These are phyloP conservation scores for Coenobita brevimanus DNA, from an alignment of 1,140 invertebrate genomes.

Conservation along the genomic window DNA sequence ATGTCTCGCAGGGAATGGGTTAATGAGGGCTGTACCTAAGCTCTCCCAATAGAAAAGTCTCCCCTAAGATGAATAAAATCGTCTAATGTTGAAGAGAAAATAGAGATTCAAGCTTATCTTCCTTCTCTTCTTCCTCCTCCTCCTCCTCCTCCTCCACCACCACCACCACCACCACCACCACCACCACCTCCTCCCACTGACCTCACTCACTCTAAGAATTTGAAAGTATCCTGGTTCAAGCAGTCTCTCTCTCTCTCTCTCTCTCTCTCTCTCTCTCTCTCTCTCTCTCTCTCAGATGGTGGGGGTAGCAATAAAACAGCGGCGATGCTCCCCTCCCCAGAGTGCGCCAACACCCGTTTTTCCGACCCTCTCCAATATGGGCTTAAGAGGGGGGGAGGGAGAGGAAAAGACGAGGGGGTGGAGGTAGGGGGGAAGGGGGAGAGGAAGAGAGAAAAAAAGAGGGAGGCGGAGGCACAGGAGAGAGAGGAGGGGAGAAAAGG, in stretches of 20 bases:
- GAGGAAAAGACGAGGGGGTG: background rate
- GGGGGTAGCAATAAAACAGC: slow-evolving; percentile 8
- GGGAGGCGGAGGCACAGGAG: background rate
- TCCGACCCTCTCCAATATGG: slow-evolving; percentile 1
- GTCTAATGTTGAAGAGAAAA: too few relatives aligned
- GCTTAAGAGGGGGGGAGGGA: background rate
- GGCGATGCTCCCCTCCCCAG: slow-evolving; percentile 1
- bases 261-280: background rate
- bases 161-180: too few relatives aligned
- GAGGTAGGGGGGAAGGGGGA: background rate
- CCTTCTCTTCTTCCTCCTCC: background rate
- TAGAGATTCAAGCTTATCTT: too few relatives aligned
- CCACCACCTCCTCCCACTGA: too few relatives aligned
- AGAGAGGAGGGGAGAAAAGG: background rate
- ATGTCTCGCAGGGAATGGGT: too few relatives aligned
- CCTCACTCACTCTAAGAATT: too few relatives aligned
- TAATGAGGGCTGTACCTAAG: too few relatives aligned
- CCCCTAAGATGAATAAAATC: too few relatives aligned
- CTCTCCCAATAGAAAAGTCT: too few relatives aligned
- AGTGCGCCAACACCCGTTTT: slow-evolving; percentile 40
- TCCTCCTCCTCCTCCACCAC: too few relatives aligned
- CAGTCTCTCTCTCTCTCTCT: background rate
- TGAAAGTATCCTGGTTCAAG: too few relatives aligned
- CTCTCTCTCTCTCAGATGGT: slow-evolving; percentile 22
- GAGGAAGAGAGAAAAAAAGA: background rate